Evolutionary conservation across 2,113 vertebrate genomes (phyloP).

Genomic region (Laticauda colubrina): DNA sequence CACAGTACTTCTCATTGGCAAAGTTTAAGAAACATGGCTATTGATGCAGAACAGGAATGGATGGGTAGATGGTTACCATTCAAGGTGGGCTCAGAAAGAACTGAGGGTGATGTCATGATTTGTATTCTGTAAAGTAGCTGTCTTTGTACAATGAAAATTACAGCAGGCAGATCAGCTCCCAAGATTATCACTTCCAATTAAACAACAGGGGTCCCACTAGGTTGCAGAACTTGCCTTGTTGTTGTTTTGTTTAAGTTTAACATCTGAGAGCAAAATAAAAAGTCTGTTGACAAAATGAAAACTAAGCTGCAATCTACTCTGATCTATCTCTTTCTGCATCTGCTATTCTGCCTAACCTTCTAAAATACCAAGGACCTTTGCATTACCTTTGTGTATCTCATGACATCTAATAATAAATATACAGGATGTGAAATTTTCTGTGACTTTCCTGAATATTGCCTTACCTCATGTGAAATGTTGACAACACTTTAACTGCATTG

Average conservation of each 20-base stretch:
- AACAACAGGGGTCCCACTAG: constrained; percentile 41
- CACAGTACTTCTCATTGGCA: not conserved
- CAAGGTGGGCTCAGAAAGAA: not conserved
- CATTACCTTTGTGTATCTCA: constrained; percentile 45
- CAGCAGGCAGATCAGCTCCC: not conserved
- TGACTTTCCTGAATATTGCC: not conserved
- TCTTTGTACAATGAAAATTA: not conserved
- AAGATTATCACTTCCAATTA: constrained; percentile 41
- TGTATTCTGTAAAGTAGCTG: not conserved
- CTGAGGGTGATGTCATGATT: not conserved
- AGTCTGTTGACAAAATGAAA: constrained; percentile 31
- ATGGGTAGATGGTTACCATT: not conserved
- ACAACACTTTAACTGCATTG: not conserved
- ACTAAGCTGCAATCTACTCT: constrained; percentile 30
- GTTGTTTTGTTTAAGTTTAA: constrained; percentile 25
- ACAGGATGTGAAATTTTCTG: constrained; percentile 32
- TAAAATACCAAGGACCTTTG: not conserved
- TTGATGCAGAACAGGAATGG: not conserved
- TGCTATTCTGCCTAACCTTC: constrained; percentile 43
- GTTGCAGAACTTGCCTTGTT: constrained; percentile 49
- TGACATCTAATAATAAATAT: constrained; percentile 21
- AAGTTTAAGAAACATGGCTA: not conserved
- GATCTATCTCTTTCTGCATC: not conserved
- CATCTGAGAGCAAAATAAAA: constrained; percentile 39
- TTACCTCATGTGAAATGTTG: constrained; percentile 30